Conservation (phyloP, 1,140 invertebrate genomes). For the Leptinotarsa texana region DNA sequence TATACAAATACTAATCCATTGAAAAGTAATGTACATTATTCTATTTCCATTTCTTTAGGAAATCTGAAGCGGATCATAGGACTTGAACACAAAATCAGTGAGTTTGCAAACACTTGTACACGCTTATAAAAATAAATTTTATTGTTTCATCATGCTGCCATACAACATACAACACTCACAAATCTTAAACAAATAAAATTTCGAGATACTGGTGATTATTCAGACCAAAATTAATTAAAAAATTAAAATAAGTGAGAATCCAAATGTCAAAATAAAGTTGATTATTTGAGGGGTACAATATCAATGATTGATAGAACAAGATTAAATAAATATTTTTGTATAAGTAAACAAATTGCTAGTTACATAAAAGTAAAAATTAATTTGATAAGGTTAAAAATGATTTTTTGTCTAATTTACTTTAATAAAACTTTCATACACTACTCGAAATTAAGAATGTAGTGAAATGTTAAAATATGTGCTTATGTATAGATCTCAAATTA, state of each 20-base stretch:
- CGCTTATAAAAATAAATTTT: conserved; percentile 23
- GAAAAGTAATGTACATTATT: not conserved
- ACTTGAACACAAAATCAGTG: conserved; percentile 8
- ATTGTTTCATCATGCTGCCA: conserved; percentile 18
- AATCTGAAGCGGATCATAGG: not conserved
- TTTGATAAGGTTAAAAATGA: not conserved
- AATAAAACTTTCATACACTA: no score
- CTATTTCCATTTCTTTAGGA: not conserved
- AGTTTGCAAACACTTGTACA: conserved; percentile 22
- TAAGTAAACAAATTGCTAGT: not conserved
- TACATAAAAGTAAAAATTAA: not conserved
- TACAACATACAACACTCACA: conserved; percentile 14
- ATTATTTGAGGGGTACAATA: no score
- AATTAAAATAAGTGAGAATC: not conserved
- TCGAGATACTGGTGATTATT: not conserved
- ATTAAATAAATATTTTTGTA: not conserved
- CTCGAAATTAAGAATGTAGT: not conserved
- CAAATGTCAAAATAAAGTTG: not conserved
- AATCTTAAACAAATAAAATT: conserved; percentile 4
- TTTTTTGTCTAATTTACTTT: not conserved
- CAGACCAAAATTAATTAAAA: not conserved
- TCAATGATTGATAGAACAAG: no score
- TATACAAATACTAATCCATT: no score
- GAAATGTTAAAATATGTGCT: not conserved
- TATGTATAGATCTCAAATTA: conserved; percentile 9